Conservation (phyloP, 2,113 vertebrate genomes). For the Proteles cristata region DNA sequence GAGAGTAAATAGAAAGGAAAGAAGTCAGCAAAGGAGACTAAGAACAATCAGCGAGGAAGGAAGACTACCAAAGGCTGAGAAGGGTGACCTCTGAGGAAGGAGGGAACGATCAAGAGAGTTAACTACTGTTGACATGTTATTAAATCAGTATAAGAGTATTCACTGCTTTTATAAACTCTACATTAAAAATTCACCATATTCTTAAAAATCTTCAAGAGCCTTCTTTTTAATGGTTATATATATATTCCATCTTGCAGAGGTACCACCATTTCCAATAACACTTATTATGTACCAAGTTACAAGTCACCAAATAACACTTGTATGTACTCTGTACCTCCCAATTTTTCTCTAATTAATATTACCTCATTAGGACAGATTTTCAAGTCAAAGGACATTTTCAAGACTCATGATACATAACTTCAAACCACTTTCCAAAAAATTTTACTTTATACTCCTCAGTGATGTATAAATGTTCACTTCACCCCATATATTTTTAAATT, state of each 20-base stretch:
- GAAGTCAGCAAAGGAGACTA: background rate
- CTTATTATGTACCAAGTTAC: background rate
- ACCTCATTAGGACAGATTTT: background rate
- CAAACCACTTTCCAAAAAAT: background rate
- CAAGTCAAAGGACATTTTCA: background rate
- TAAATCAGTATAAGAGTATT: background rate
- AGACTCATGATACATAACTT: background rate
- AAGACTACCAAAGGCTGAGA: background rate
- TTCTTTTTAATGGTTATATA: background rate
- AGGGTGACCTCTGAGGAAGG: no score
- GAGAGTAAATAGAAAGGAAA: background rate
- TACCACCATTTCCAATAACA: background rate
- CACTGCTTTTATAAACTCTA: constrained; percentile 3
- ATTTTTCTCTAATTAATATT: background rate
- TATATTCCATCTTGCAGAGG: background rate
- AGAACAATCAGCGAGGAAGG: background rate
- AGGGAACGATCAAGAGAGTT: background rate
- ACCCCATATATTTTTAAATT: background rate
- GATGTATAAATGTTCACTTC: background rate
- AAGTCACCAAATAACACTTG: background rate
- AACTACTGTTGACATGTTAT: background rate
- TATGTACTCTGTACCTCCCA: background rate
- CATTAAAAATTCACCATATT: background rate
- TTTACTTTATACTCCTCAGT: background rate
- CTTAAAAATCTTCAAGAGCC: background rate